phyloP scores from a whole-genome alignment of 2,113 vertebrate species.

The Probosciger aterrimus region DNA sequence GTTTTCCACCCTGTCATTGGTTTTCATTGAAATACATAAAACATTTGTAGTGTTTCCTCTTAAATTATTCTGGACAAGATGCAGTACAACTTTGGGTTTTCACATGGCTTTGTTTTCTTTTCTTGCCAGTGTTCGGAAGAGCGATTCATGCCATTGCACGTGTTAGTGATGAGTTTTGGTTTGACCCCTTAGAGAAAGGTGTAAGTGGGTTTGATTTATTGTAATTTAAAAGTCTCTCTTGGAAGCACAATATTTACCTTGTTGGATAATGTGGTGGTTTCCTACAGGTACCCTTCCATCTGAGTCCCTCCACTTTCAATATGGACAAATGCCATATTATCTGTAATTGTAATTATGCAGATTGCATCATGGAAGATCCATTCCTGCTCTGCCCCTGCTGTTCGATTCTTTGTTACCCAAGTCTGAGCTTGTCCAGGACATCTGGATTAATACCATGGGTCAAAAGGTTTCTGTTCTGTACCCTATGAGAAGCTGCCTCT shows the following conservation, averaged over 20 bases:
- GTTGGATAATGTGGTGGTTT: background rate
- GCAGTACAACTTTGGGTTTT: background rate
- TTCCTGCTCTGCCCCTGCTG: background rate
- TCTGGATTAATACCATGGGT: background rate
- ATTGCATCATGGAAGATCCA: background rate
- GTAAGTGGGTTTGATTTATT: conserved; percentile 75
- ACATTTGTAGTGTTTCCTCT: background rate
- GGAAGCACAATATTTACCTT: background rate
- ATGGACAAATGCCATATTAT: background rate
- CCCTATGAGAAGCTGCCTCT: background rate
- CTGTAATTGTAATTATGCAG: background rate
- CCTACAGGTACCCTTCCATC: background rate
- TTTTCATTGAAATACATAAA: background rate
- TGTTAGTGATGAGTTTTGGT: conserved; percentile 87
- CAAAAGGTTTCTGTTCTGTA: background rate
- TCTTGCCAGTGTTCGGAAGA: conserved; percentile 85
- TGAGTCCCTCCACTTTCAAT: background rate
- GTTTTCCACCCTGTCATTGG: rapidly evolving
- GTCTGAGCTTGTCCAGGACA: background rate
- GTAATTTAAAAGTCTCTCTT: background rate
- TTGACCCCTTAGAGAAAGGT: conserved; percentile 87
- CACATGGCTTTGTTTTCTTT: background rate
- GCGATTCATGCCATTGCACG: conserved; percentile 87
- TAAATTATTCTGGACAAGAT: background rate
- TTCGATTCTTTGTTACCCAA: background rate